Conservation (phyloP, 2,888 invertebrate species). For the Drosophila kokeensis region DNA sequence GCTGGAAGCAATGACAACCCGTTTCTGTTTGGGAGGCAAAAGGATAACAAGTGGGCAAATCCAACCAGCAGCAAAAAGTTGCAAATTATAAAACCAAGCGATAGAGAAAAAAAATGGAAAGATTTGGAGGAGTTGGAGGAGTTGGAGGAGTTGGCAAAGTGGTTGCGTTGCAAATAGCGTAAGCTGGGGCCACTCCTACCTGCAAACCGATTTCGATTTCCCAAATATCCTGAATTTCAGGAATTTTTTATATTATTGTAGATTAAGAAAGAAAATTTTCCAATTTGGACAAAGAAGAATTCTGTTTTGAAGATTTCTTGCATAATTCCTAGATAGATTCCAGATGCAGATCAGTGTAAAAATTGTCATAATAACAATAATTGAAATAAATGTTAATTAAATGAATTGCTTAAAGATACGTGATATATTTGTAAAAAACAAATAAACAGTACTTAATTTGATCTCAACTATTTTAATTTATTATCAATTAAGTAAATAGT, state of each 20-base stretch:
- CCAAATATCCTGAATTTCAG: not conserved
- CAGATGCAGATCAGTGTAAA: not conserved
- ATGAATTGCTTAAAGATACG: not conserved
- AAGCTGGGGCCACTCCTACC: too few relatives aligned
- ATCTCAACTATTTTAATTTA: not conserved
- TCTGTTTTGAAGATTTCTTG: not conserved
- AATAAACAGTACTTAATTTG: not conserved
- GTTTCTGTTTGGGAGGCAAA: not conserved
- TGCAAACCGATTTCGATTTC: not conserved
- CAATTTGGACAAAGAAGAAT: not conserved
- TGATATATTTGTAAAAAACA: not conserved
- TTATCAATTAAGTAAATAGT: not conserved
- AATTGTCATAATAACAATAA: not conserved
- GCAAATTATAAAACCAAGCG: not conserved
- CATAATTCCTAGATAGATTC: not conserved
- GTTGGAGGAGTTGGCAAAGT: not conserved
- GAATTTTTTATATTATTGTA: not conserved
- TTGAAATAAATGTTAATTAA: not conserved
- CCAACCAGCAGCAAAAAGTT: not conserved
- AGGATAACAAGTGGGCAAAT: not conserved
- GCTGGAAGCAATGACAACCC: constrained; percentile 1
- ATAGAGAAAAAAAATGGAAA: not conserved
- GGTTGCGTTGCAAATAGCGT: not conserved
- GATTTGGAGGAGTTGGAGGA: not conserved
- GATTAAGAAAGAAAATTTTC: not conserved